A percentile compares a stretch with the other conserved stretches of the same genome.
phyloP scores from a whole-genome alignment of 2,113 vertebrate genomes.

The Thunnus maccoyii region DNA sequence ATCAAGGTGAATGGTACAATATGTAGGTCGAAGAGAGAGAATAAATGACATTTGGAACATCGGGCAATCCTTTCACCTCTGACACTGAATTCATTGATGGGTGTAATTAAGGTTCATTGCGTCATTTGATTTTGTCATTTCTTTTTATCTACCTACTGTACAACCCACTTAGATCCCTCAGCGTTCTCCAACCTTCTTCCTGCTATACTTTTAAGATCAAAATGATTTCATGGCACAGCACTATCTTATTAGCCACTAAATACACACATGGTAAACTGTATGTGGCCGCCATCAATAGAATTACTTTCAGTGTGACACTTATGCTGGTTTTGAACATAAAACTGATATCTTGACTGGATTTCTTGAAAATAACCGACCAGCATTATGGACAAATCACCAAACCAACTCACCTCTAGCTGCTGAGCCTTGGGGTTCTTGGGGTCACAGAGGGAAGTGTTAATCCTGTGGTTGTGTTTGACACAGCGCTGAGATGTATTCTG shows the following conservation, averaged over 20 bases:
- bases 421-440: conserved; percentile 95
- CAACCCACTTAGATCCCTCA: not conserved
- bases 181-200: not conserved
- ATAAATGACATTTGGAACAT: not conserved
- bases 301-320: not conserved
- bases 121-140: no score
- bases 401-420: conserved; percentile 91
- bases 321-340: not conserved
- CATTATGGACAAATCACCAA: not conserved
- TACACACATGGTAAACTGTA: not conserved
- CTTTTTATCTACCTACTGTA: not conserved
- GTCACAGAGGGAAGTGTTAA: conserved; percentile 97
- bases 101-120: not conserved
- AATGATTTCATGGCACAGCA: not conserved
- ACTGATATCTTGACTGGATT: not conserved
- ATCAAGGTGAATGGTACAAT: not conserved
- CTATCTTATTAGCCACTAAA: not conserved
- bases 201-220: not conserved
- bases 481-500: conserved; percentile 96
- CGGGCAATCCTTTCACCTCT: not conserved
- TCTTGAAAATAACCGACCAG: conserved; percentile 1
- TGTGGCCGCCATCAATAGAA: not conserved
- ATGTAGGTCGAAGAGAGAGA: not conserved
- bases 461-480: conserved; percentile 96
- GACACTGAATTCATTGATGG: not conserved